phyloP scores from a whole-genome alignment of 2,113 vertebrate species.

The Ciconia stormi region DNA sequence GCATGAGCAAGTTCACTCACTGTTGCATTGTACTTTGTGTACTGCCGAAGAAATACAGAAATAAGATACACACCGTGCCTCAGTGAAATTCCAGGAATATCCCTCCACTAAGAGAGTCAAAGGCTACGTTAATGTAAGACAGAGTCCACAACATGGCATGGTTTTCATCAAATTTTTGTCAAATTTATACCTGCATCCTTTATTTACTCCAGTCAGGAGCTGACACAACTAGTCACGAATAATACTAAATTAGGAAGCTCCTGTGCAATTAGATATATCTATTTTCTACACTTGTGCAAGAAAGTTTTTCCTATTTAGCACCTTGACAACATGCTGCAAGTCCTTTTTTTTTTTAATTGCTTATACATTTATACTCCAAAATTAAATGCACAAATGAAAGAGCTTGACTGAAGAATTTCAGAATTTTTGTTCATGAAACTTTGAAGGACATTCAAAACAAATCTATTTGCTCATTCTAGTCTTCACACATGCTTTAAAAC shows the following conservation, averaged over 20 bases:
- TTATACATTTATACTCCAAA: background rate
- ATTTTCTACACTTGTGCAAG: background rate
- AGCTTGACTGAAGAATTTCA: background rate
- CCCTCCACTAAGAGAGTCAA: background rate
- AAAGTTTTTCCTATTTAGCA: background rate
- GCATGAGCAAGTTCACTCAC: background rate
- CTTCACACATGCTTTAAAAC: background rate
- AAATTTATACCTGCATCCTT: background rate
- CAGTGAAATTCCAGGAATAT: background rate
- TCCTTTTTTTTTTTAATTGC: background rate
- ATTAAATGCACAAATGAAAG: background rate
- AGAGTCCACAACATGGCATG: accelerated
- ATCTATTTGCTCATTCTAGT: background rate
- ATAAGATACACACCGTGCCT: accelerated
- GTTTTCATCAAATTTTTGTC: background rate
- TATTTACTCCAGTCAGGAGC: background rate
- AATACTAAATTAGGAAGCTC: background rate
- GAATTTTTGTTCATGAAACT: background rate
- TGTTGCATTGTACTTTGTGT: background rate
- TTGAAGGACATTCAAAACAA: background rate
- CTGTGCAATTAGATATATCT: background rate
- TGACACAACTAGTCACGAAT: background rate
- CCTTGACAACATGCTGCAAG: background rate
- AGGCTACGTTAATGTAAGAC: background rate
- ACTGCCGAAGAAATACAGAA: background rate